Evolutionary conservation across 2,888 invertebrate species (phyloP), one percentile per base, ranked within the genome.

Genomic region (Unio pictorum): DNA sequence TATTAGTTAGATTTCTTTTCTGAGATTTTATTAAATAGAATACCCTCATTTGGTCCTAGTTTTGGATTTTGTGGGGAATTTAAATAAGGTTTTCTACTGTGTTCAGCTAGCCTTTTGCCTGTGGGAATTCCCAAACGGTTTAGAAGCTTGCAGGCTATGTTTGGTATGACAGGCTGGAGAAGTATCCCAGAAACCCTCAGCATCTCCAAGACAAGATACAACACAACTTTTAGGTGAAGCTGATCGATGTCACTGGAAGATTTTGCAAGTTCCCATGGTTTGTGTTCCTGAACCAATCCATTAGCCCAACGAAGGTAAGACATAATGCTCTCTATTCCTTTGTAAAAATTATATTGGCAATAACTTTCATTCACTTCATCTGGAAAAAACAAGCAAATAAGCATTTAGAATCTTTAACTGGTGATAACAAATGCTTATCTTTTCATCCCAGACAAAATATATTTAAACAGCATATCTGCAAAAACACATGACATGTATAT

Each of bases 211-310:
- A 95, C 94, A 61, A 98, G 90, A 86, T 95, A 94, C 69, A 98
- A 92, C 65, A 97, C 93, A 23, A 93, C 93, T 55, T 82, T 72
- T n/a, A 96, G 90, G 82, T 85, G 81, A 23, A 69, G 68, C 20
- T 85, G 77, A 84, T 94, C 92, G 3, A 92, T 91, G 0, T 91
- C 90, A 17, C 91, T 88, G n/a, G 66, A 54, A 1, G 81, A 79
- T 85, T 95, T 95, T 67, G 92, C 93, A 72, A 98, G 91, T 79
- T 94, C 93, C 99, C 99, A 99, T 0, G 98, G 98, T 88, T 95
- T 94, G 81, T 94, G 92, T 5, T 93, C 91, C 86, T 98, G 95
- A 84, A 99, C 94, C 92, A 97, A 95, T 73, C 93, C 91, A 91
- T 99, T 99, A 26, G 95, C 94, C 54, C 93, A 91, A 85, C 95